phyloP scores from a whole-genome alignment of 2,797 vertebrate species.

The Rousettus madagascariensis region DNA sequence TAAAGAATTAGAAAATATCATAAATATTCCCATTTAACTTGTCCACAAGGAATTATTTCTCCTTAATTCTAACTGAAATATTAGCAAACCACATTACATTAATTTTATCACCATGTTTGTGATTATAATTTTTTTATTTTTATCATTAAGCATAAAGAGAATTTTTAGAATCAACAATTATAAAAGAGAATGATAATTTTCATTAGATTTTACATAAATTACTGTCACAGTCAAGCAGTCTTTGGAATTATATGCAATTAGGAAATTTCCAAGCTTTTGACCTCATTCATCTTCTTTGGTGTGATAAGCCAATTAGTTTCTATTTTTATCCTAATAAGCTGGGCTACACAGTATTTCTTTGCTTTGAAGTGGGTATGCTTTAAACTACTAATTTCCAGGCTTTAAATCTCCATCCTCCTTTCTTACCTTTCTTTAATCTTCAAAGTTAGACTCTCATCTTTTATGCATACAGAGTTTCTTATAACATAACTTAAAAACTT shows the following conservation, averaged over 20 bases:
- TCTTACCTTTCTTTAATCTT: neutral
- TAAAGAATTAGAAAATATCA: neutral
- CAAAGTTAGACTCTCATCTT: neutral
- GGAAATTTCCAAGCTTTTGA: neutral
- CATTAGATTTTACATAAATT: neutral
- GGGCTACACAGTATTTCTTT: neutral
- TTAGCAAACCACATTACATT: neutral
- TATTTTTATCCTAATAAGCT: neutral
- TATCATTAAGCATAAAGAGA: neutral
- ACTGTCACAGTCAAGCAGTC: neutral
- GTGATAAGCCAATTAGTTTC: neutral
- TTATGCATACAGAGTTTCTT: neutral
- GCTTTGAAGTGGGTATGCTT: neutral
- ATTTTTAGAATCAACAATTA: slow-evolving; percentile 16
- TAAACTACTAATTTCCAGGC: neutral
- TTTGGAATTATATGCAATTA: neutral
- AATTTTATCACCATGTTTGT: neutral
- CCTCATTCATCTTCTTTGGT: neutral
- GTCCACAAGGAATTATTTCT: neutral
- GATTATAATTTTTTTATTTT: neutral
- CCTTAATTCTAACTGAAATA: neutral
- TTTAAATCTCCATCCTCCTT: neutral
- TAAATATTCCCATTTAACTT: neutral
- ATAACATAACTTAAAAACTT: slow-evolving; percentile 9
- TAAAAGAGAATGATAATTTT: slow-evolving; percentile 1